Percentiles rank a stretch among this genome's conserved stretches.
Evolutionary conservation across 2,113 vertebrate species (phyloP).

Genomic region (Chlorodrepanis virens): DNA sequence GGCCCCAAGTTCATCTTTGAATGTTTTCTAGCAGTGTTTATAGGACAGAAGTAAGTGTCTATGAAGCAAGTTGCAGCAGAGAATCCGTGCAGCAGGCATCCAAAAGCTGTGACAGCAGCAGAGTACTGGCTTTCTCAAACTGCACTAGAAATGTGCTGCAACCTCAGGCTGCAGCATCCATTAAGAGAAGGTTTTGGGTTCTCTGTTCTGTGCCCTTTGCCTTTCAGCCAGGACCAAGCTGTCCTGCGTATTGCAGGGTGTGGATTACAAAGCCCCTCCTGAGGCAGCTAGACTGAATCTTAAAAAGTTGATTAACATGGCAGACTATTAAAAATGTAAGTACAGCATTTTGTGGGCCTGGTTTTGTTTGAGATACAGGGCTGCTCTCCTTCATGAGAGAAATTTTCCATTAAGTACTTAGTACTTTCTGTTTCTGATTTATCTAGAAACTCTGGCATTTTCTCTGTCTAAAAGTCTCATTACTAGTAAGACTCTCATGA

Average conservation of each 20-base stretch:
- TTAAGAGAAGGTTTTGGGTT: neutral
- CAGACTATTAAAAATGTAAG: neutral
- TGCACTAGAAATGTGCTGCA: neutral
- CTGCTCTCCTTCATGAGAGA: neutral
- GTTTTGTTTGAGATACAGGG: neutral
- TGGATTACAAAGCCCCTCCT: neutral
- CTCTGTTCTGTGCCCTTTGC: neutral
- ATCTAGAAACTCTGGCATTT: neutral
- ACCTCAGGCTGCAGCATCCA: neutral
- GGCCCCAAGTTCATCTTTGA: neutral
- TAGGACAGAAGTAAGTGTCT: neutral
- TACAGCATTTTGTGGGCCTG: neutral
- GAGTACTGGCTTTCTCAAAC: neutral
- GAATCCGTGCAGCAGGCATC: neutral
- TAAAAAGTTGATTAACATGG: neutral
- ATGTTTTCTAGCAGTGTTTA: neutral
- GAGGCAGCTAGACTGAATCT: neutral
- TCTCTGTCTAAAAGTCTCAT: constrained; percentile 7
- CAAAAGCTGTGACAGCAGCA: neutral
- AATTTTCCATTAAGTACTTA: neutral
- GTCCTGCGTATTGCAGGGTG: neutral
- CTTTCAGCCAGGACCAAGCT: neutral
- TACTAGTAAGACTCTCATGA: neutral
- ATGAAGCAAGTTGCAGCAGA: neutral
- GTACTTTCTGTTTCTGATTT: constrained; percentile 15